Base-by-base conservation (phyloP, 2,888 invertebrate species). In the Cephonodes hylas region DNA sequence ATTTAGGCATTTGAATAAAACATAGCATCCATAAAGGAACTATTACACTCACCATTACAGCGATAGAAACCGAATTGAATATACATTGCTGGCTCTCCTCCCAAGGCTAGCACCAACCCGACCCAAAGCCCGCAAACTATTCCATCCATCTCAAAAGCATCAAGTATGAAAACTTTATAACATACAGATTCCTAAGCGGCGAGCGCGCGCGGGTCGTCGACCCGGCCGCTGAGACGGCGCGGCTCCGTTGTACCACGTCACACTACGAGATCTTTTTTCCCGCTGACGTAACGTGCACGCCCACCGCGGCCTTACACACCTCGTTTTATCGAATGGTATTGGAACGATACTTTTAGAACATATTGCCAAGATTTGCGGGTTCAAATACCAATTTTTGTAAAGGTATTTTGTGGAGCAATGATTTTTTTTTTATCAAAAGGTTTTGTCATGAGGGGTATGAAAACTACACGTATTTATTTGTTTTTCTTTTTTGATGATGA, bases 181-280 rank as follows among this genome's bases (percentile, higher is more conserved):
- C 59, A 31, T 23, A 18, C 48, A 53, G 60, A 60, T 60, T 60
- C 60, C 53, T 42, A 18, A 42, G 42, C 60, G 42, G 42, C 61
- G 59, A n/a, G 67, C 66, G 66, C 48, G 64, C 59, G 72, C 38
- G 64, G 78, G 81, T 74, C 77, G 62, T 56, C 63, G 77, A 76
- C 80, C 82, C 72, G 71, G 38, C 38, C 66, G 66, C 61, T 67
- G 71, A 76, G 76, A 76, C 73, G 61, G 77, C 73, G 67, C 72
- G 81, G 56, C 68, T 77, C 72, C 75, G 67, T 63, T 68, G 61
- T 59, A 68, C 63, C 61, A 66, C 72, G 71, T 59, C 70, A 65
- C 27, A 53, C 18, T 53, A 53, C 53, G 53, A 53, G 53, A 22
- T 8, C 15, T 2, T n/a, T 48, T 53, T 53, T 27, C 15, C n/a